Evolutionary conservation across 2,797 vertebrate genomes (phyloP), one percentile per base, ranked within the genome.

Genomic region (Buceros bicornis): DNA sequence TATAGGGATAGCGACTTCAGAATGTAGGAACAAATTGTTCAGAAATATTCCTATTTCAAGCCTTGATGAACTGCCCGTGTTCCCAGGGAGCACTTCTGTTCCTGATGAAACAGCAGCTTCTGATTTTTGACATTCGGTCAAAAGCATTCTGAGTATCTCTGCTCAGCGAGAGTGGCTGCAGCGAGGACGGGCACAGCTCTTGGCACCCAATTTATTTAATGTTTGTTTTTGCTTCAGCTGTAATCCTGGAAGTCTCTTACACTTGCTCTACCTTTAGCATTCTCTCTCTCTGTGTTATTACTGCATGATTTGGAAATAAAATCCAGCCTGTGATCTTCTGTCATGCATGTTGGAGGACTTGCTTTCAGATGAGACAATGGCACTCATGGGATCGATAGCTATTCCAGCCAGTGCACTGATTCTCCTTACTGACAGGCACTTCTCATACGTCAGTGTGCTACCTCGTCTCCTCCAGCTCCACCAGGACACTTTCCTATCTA

Each of bases 1-100:
- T 90, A 95, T 43, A 90, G 83, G 29, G 60, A 80, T 60, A 64
- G 29, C 89, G 93, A 86, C 82, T 92, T 90, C 78, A 82, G 86
- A 84, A 87, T 29, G 65, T 45, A 96, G 89, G 89, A 87, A 89
- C 89, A 95, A 96, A 96, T 97, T 91, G 92, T 95, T 96, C 69
- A 82, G 96, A 92, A 97, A 85, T 78, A 71, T 94, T 92, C 76
- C 89, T 93, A 74, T 91, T 90, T 93, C 81, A 93, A 62, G 86
- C 90, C 88, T 93, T 94, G 94, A 57, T 96, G 93, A 91, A 51
- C 91, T 90, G 91, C 80, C 66, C 67, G 3, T 2, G 16, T 90
- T 96, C 78, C 92, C 81, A 62, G 92, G 90, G 92, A 92, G 54
- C 74, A 53, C 43, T 92, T 95, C 35, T 50, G 11, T 40, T 93